Base-by-base conservation (phyloP, 2,888 invertebrate genomes). In the Mamestra brassicae region DNA sequence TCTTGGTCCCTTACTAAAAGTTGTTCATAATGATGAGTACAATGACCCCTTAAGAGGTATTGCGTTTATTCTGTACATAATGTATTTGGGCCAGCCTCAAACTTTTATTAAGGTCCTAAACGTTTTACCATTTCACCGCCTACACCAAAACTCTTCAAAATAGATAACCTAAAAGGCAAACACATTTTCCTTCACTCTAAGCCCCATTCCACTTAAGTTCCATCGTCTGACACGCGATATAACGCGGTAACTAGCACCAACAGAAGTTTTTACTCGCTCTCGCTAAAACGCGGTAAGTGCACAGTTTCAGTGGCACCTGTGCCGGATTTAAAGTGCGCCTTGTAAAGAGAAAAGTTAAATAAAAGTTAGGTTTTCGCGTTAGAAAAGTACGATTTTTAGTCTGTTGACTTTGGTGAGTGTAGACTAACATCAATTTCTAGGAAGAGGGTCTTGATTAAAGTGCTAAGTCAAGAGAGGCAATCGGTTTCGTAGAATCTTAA, bases 281-380 rank as follows among this genome's bases (percentile, higher is more conserved):
- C 74, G 76, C 71, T 84, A 80, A 80, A 83, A 82, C 79, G 71
- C 26, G 62, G 75, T 80, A 74, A 86, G 85, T 79, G 86, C 80
- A 62, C 57, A 66, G 65, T 76, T 75, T 80, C 61, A 57, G 62
- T 10, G 60, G 67, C 85, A 86, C 85, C 85, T 86, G 85, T 57
- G 74, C 36, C 66, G 54, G 81, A 62, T 78, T 72, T 61, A 71
- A 63, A 79, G 71, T 63, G 67, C 61, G 62, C 64, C 55, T 36
- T 60, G 42, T 36, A 38, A 63, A 65, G 13, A 57, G 60, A 17
- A 67, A 81, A 64, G n/a, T 70, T 68, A 73, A 50, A 47, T 47
- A 52, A 60, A 45, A 17, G 17, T 65, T 34, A 61, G 38, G 54
- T 45, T 67, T 50, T 47, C 7, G 7, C 10, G 54, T 34, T 42